Evolutionary conservation across 2,113 vertebrate genomes (phyloP).

Genomic region (Neolamprologus kungweensis): DNA sequence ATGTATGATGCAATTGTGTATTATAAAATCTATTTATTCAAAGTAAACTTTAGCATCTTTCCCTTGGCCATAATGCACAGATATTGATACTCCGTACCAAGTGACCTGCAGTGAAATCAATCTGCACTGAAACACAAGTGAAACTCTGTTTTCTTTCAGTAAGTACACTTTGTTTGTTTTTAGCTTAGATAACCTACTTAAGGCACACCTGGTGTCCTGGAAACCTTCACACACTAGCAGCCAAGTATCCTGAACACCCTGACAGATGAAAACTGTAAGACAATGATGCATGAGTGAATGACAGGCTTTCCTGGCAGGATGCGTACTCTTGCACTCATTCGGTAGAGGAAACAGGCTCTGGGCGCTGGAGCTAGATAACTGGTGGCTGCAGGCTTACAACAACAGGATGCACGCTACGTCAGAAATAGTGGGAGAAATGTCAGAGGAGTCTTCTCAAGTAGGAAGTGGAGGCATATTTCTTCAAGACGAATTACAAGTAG

Average conservation of each 20-base stretch:
- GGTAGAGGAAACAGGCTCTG: conserved; percentile 39
- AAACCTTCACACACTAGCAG: not conserved
- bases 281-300: conserved; percentile 29
- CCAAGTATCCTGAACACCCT: not conserved
- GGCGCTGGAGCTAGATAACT: not conserved
- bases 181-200: not conserved
- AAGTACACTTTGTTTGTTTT: not conserved
- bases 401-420: conserved; percentile 63
- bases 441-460: not conserved
- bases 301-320: conserved; percentile 69
- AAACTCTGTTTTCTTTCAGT: not conserved
- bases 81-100: not conserved
- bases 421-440: conserved; percentile 29
- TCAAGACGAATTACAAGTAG: not conserved
- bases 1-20: not conserved
- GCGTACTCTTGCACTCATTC: conserved; percentile 49
- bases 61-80: not conserved
- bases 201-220: not conserved
- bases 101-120: fast-evolving
- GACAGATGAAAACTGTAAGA: conserved; percentile 12
- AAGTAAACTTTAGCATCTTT: not conserved
- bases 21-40: not conserved
- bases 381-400: conserved; percentile 35
- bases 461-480: not conserved
- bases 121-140: not conserved